phyloP scores from a whole-genome alignment of 35 echinoderm and acorn worm genomes.

The Ophiothrix spiculata region DNA sequence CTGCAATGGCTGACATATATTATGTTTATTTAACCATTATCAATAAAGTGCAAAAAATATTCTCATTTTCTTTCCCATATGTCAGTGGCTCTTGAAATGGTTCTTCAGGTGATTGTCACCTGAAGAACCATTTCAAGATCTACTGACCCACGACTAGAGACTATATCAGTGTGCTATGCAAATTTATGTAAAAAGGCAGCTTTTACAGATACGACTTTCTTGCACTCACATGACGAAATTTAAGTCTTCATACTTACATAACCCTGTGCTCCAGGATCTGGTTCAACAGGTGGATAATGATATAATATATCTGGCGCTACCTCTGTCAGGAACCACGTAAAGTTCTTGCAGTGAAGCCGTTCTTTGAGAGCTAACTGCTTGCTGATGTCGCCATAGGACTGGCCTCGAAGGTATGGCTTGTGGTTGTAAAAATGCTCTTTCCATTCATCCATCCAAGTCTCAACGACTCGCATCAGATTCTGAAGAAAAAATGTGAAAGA shows the following conservation, averaged over 20 bases:
- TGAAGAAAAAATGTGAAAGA: slow-evolving; percentile 31
- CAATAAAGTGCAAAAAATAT: background rate
- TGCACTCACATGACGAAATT: too few relatives aligned
- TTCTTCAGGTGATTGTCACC: too few relatives aligned
- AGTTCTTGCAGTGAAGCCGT: slow-evolving; percentile 84
- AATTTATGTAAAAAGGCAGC: too few relatives aligned
- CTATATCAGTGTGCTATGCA: too few relatives aligned
- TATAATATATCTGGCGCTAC: slow-evolving; percentile 94
- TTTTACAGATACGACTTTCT: too few relatives aligned
- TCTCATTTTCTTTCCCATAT: too few relatives aligned
- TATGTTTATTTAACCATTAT: too few relatives aligned
- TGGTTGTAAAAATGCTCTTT: slow-evolving; percentile 85
- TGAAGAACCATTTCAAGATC: too few relatives aligned
- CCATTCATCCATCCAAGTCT: slow-evolving; percentile 97
- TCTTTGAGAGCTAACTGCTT: slow-evolving; percentile 80
- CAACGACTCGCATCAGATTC: slow-evolving; percentile 94
- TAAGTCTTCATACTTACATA: slow-evolving; percentile 72
- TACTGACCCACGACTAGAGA: too few relatives aligned
- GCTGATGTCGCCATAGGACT: slow-evolving; percentile 86
- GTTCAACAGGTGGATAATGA: slow-evolving; percentile 95
- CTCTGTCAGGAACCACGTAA: slow-evolving; percentile 91
- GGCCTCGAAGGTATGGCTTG: slow-evolving; percentile 60
- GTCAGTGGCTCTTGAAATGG: too few relatives aligned
- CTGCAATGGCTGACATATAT: background rate
- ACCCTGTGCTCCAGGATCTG: slow-evolving; percentile 66